These are phyloP conservation scores for Anableps anableps DNA, from an alignment of 2,797 vertebrate genomes.

Conservation along the genomic window DNA sequence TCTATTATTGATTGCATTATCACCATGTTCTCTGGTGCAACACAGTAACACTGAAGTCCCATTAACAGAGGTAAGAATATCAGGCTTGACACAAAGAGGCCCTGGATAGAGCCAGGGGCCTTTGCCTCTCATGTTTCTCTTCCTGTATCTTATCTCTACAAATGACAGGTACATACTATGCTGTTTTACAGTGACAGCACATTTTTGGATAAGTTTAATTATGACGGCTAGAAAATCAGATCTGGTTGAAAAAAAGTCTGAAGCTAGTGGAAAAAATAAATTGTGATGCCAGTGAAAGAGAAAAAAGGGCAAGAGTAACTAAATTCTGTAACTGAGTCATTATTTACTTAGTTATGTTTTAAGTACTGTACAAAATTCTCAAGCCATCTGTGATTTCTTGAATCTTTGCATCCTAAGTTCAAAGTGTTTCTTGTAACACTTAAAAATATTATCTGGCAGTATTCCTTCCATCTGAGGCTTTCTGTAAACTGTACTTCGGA, in stretches of 20 bases:
- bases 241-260: neutral
- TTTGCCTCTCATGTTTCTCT: slow-evolving; percentile 23
- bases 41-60: slow-evolving; percentile 57
- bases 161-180: neutral
- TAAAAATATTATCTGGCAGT: neutral
- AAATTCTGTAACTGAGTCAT: neutral
- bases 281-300: neutral
- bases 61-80: slow-evolving; percentile 56
- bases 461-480: neutral
- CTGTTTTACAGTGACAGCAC: neutral
- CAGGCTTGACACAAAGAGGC: slow-evolving; percentile 45
- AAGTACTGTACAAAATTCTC: neutral
- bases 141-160: slow-evolving; percentile 14
- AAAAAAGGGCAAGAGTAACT: neutral
- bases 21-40: slow-evolving; percentile 54
- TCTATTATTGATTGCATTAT: slow-evolving; percentile 74
- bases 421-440: neutral
- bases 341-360: neutral
- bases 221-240: neutral
- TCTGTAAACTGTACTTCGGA: neutral
- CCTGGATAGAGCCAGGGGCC: slow-evolving; percentile 27
- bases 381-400: neutral
- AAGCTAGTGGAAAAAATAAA: neutral
- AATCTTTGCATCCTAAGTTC: neutral
- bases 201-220: neutral